Evolutionary conservation across 2,113 vertebrate species (phyloP), one percentile per base, ranked within the genome.

Genomic region (Gallinago undulata): DNA sequence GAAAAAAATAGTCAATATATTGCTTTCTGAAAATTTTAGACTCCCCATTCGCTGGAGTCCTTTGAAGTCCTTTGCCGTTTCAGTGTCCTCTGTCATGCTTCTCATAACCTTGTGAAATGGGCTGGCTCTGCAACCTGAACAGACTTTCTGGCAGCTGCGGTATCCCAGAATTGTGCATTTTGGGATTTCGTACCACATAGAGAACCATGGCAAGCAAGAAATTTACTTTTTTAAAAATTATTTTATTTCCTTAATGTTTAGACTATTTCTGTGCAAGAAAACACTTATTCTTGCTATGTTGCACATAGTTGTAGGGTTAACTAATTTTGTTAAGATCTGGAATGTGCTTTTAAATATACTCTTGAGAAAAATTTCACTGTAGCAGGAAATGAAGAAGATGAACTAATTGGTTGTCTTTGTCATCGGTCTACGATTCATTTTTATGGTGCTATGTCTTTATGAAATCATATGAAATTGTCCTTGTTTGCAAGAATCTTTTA

Each of bases 381-480:
- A 43, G 78, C 84, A 96, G 92, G 89, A 87, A 96, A 91, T 91
- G 47, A 89, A 94, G 91, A 95, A 33, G 90, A 96, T 93, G 78
- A 96, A 95, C 83, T 87, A 79, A 93, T 95, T 64, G 24, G 84
- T 94, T 89, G 83, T 91, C 91, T 93, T 93, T 91, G 90, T 93
- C 90, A 84, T 48, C 0, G 0, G 63, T 78, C 93, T 96, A 92
- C 2, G 7, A 81, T 90, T 82, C 43, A 55, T 66, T 97, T 95
- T 93, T 95, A 96, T 90, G 24, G 24, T 55, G 63, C 68, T 74
- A 23, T 72, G 45, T 90, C 90, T 95, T 97, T 91, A 95, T 81
- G 86, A 97, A 97, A 97, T 94, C 72, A 74, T 89, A 51, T n/a
- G 82, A 93, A 91, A 82, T 93, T 68, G 51, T 66, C 85, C 85